Evolutionary conservation across 2,888 invertebrate genomes (phyloP).

Genomic region (Drosophila neonasuta): DNA sequence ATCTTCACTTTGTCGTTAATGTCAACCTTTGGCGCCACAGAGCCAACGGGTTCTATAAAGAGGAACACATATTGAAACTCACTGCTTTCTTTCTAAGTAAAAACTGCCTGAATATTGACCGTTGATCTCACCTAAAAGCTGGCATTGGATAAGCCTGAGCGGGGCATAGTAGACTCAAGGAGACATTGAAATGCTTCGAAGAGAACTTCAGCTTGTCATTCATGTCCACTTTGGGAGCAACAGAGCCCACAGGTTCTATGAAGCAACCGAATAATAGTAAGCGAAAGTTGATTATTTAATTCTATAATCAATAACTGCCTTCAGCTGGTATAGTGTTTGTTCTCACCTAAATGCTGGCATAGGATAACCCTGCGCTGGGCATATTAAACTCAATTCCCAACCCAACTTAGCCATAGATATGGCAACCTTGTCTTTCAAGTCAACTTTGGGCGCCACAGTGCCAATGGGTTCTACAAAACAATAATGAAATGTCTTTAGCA

Average conservation of each 20-base stretch:
- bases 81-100: not conserved
- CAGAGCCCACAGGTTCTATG: constrained; percentile 83
- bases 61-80: not conserved
- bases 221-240: constrained; percentile 86
- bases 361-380: constrained; percentile 85
- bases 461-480: constrained; percentile 81
- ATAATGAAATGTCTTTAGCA: not conserved
- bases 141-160: constrained; percentile 88
- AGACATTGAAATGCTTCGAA: constrained; percentile 30
- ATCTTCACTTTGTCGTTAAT: constrained; percentile 82
- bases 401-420: constrained; percentile 64
- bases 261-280: not conserved
- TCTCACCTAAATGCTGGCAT: constrained; percentile 80
- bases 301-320: constrained; percentile 14
- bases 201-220: constrained; percentile 84
- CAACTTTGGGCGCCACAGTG: constrained; percentile 86
- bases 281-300: not conserved
- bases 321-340: not conserved
- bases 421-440: constrained; percentile 85
- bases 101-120: constrained; percentile 40
- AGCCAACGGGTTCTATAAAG: constrained; percentile 82
- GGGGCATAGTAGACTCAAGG: constrained; percentile 83
- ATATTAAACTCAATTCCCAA: constrained; percentile 84
- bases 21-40: constrained; percentile 85
- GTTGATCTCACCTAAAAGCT: constrained; percentile 83